These are phyloP conservation scores for Zaprionus ornatus DNA, from an alignment of 1,140 invertebrate species.

Conservation along the genomic window DNA sequence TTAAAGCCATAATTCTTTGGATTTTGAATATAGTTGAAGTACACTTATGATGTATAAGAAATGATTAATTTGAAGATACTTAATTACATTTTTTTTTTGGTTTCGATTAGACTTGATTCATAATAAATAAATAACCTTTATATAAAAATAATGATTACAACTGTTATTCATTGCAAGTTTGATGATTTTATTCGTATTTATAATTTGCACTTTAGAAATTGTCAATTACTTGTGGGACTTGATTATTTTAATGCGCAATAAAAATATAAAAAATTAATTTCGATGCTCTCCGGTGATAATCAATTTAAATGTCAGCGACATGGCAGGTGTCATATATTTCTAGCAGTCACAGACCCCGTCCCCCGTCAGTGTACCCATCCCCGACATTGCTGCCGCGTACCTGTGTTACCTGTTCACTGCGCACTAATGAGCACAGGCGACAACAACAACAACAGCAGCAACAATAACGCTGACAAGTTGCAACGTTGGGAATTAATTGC, in stretches of 20 bases:
- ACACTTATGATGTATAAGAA: too few species aligned
- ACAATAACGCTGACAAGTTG: constrained; percentile 60
- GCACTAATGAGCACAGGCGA: constrained; percentile 63
- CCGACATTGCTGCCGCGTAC: constrained; percentile 14
- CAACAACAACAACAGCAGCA: constrained; percentile 49
- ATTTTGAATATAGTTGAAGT: too few species aligned
- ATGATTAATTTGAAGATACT: too few species aligned
- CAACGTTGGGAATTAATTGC: constrained; percentile 67
- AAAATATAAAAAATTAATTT: constrained; percentile 7
- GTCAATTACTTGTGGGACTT: not conserved
- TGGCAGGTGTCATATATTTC: constrained; percentile 38
- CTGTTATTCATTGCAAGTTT: not conserved
- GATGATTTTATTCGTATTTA: not conserved
- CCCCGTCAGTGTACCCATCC: not conserved
- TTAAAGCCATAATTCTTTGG: too few species aligned
- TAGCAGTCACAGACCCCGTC: not conserved
- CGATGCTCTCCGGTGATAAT: constrained; percentile 26
- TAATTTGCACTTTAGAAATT: not conserved
- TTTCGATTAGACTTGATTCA: too few species aligned
- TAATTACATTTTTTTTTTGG: too few species aligned
- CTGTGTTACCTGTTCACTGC: constrained; percentile 41
- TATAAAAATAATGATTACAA: not conserved
- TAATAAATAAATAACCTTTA: not conserved
- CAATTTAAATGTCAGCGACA: constrained; percentile 66
- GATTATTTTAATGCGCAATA: not conserved